phyloP scores from a whole-genome alignment of 2,888 invertebrate genomes.

The Drosophila melanosoma region DNA sequence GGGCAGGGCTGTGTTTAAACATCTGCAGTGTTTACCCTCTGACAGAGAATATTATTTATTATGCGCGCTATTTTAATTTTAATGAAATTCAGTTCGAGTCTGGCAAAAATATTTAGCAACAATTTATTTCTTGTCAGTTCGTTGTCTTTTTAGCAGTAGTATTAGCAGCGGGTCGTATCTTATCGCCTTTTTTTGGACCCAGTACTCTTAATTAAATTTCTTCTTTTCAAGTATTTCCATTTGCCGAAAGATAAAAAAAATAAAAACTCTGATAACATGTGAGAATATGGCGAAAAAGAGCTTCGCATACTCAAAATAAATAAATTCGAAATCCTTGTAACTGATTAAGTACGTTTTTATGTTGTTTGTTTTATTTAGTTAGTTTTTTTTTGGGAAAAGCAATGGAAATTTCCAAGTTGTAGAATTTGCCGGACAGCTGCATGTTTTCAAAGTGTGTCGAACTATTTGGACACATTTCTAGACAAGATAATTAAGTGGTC shows the following conservation, averaged over 20 bases:
- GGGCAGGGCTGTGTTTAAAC: background rate
- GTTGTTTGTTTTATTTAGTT: background rate
- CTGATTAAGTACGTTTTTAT: constrained; percentile 12
- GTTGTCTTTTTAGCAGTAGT: constrained; percentile 8
- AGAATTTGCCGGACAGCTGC: constrained; percentile 46
- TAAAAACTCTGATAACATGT: constrained; percentile 29
- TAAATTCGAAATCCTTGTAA: constrained; percentile 18
- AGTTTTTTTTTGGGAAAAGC: background rate
- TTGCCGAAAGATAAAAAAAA: constrained; percentile 52
- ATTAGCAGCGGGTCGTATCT: constrained; percentile 38
- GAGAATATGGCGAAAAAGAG: constrained; percentile 22
- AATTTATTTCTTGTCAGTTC: background rate
- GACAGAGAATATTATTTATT: constrained; percentile 17
- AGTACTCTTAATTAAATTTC: constrained; percentile 66
- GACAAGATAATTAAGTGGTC: constrained; percentile 37
- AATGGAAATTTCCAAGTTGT: background rate
- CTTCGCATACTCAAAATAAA: background rate
- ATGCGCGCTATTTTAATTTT: constrained; percentile 42
- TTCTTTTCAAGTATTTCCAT: constrained; percentile 44
- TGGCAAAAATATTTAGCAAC: background rate
- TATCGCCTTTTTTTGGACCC: constrained; percentile 23
- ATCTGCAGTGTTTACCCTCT: constrained; percentile 22
- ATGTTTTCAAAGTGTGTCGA: constrained; percentile 28
- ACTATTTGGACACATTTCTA: constrained; percentile 46
- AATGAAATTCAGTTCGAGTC: constrained; percentile 25